phyloP scores from a whole-genome alignment of 2,113 vertebrate species.

The Gymnorhina tibicen region DNA sequence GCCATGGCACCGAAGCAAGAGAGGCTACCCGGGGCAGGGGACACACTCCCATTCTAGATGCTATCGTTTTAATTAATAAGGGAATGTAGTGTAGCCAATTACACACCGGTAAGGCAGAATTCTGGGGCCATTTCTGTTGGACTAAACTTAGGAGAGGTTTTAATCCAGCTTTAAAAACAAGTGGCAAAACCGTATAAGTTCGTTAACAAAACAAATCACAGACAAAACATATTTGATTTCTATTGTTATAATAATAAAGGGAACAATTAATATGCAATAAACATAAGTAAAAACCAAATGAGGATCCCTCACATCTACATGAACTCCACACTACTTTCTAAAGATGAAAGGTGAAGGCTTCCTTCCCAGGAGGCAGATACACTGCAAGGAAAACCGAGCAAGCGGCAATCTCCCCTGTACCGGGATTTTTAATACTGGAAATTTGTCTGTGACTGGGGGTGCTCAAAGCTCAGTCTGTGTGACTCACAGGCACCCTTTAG shows the following conservation, averaged over 20 bases:
- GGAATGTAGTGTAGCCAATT: neutral
- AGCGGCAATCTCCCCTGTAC: neutral
- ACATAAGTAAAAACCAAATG: neutral
- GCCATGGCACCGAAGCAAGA: neutral
- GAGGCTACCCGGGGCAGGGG: neutral
- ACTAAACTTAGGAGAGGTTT: neutral
- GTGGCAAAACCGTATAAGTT: neutral
- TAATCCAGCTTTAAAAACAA: neutral
- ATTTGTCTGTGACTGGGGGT: neutral
- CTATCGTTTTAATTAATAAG: neutral
- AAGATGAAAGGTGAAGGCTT: neutral
- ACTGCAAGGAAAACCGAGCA: neutral
- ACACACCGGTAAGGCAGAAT: neutral
- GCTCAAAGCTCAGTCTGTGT: neutral
- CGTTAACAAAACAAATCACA: neutral
- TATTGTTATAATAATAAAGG: neutral
- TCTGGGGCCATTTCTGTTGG: neutral
- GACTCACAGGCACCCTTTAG: neutral
- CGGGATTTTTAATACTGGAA: neutral
- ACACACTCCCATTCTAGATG: rapidly evolving
- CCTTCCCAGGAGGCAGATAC: neutral
- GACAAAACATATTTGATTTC: neutral
- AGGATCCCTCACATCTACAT: neutral
- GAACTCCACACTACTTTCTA: neutral
- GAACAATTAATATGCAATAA: neutral